Conservation (phyloP, 2,888 invertebrate genomes). For the Tinea pellionella region DNA sequence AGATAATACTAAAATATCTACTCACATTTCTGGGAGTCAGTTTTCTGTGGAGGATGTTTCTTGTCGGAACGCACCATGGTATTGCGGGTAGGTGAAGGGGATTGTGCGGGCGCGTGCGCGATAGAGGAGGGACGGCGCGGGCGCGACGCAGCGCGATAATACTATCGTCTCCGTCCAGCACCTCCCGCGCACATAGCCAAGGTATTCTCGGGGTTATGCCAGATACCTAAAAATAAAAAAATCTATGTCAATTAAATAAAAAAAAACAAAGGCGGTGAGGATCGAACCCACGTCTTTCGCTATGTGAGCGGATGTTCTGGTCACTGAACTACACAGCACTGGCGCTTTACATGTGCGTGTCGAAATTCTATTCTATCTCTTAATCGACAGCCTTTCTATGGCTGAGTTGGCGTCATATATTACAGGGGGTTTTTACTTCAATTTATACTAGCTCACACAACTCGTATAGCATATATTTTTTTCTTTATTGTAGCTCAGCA, state of each 20-base stretch:
- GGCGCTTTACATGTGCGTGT: no score
- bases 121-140: conserved; percentile 29
- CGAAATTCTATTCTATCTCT: no score
- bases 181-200: conserved; percentile 47
- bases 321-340: no score
- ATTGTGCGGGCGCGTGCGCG: conserved; percentile 24
- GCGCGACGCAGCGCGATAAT: conserved; percentile 41
- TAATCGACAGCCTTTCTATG: no score
- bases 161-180: conserved; percentile 56
- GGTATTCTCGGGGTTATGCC: conserved; percentile 59
- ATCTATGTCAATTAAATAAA: neutral
- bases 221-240: conserved; percentile 47
- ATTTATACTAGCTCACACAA: no score
- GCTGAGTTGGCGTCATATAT: no score
- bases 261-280: no score
- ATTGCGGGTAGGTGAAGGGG: conserved; percentile 32
- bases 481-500: no score
- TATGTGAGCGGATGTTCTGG: no score
- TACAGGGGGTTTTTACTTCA: no score
- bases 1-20: conserved; percentile 17
- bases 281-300: no score
- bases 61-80: conserved; percentile 57
- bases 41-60: conserved; percentile 59
- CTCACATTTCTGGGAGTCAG: conserved; percentile 65
- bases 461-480: no score